Evolutionary conservation across 1,140 invertebrate genomes (phyloP).

Genomic region (Portunus trituberculatus): DNA sequence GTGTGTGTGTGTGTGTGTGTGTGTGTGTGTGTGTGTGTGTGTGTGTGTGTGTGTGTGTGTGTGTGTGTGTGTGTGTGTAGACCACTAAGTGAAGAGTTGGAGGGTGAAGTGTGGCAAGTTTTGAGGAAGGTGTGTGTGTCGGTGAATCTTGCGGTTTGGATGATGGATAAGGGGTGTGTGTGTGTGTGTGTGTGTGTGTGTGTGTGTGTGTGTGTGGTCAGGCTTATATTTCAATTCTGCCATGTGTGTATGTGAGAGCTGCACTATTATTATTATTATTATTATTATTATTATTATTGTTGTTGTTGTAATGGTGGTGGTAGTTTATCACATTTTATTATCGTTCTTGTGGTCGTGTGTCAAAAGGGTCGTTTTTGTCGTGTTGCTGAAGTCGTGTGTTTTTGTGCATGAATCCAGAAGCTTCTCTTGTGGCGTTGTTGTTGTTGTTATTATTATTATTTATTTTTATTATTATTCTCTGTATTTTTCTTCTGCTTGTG

Average conservation of each 20-base stretch:
- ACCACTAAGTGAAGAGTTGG: background rate
- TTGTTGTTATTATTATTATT: conserved; percentile 15
- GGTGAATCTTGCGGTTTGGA: background rate
- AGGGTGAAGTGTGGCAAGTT: background rate
- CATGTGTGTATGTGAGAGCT: too few species aligned
- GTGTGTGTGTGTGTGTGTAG: too few species aligned
- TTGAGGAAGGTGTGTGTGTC: background rate
- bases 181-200: background rate
- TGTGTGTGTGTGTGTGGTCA: background rate
- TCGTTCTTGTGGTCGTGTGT: background rate
- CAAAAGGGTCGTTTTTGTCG: background rate
- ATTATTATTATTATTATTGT: background rate
- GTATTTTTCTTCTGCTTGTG: background rate
- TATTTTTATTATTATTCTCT: background rate
- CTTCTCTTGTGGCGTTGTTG: background rate
- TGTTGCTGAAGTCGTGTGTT: background rate
- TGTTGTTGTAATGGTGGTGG: too few species aligned
- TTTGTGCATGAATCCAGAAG: background rate
- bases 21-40: too few species aligned
- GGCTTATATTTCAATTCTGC: too few species aligned
- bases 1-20: background rate
- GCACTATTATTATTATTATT: background rate
- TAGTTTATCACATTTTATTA: background rate
- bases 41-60: too few species aligned
- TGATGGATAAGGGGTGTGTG: conserved; percentile 8